Conservation (phyloP, 2,888 invertebrate species). For the Terebella lapidaria region DNA sequence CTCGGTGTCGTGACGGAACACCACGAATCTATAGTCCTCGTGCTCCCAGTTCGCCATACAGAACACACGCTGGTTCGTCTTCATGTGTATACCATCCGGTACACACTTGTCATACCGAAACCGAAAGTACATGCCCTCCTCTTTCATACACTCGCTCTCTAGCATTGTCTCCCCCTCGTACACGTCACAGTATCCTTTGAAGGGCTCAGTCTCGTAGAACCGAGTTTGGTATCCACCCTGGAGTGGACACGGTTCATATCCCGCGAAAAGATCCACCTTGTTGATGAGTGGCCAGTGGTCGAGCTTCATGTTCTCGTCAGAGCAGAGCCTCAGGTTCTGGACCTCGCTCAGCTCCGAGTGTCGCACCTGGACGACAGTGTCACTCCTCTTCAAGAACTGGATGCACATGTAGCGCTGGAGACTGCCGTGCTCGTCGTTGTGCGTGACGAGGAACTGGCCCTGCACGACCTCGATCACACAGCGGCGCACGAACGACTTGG, state of each 20-base stretch:
- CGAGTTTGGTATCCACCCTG: conserved; percentile 17
- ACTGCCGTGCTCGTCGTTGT: background rate
- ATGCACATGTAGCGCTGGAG: conserved; percentile 7
- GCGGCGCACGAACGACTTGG: background rate
- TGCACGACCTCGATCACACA: background rate
- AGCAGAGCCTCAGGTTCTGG: conserved; percentile 11
- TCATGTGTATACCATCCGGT: conserved; percentile 19
- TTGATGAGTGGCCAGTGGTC: conserved; percentile 8
- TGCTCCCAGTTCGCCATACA: conserved; percentile 21
- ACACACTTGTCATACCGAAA: conserved; percentile 18
- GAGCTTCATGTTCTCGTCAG: conserved; percentile 1
- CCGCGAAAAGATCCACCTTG: background rate
- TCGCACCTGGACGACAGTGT: conserved; percentile 9
- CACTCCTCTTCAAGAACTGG: conserved; percentile 6
- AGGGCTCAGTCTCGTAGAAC: conserved; percentile 13
- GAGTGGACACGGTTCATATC: conserved; percentile 9
- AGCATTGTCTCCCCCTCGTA: conserved; percentile 20
- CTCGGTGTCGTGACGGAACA: conserved; percentile 12
- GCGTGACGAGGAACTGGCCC: conserved; percentile 2
- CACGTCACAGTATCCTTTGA: conserved; percentile 15
- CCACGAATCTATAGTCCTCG: conserved; percentile 10
- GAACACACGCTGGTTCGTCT: conserved; percentile 12
- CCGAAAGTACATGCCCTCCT: conserved; percentile 20
- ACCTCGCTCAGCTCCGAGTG: background rate
- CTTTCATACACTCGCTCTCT: conserved; percentile 21